Percentiles rank a stretch among this genome's conserved stretches.
phyloP scores from a whole-genome alignment of 2,113 vertebrate genomes.

The Phaethon lepturus region DNA sequence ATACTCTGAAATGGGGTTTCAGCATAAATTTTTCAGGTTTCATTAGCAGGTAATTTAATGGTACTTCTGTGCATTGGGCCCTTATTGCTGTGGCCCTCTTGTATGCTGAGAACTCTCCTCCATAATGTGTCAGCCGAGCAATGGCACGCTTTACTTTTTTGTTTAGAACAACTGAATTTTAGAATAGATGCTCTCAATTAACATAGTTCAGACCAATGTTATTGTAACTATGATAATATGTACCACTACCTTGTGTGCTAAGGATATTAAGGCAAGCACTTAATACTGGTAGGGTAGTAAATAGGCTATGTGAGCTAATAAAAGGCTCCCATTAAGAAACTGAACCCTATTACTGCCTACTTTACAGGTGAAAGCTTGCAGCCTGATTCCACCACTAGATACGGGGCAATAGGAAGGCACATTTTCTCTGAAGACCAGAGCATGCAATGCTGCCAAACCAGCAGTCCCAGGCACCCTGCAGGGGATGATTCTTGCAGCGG shows the following conservation, averaged over 20 bases:
- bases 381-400: slow-evolving; percentile 41
- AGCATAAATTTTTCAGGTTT: slow-evolving; percentile 4
- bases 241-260: slow-evolving; percentile 2
- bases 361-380: slow-evolving; percentile 56
- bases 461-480: background rate
- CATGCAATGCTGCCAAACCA: background rate
- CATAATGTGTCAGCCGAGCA: background rate
- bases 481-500: background rate
- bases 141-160: background rate
- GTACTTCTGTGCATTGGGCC: slow-evolving; percentile 1
- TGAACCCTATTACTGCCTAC: slow-evolving; percentile 41
- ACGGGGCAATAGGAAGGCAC: background rate
- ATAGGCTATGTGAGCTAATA: slow-evolving; percentile 17
- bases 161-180: slow-evolving; percentile 38
- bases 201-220: background rate
- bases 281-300: slow-evolving; percentile 43
- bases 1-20: background rate
- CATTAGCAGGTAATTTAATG: background rate
- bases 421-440: background rate
- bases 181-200: slow-evolving; percentile 59
- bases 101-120: background rate
- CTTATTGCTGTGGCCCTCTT: background rate
- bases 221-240: slow-evolving; percentile 29
- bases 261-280: slow-evolving; percentile 57
- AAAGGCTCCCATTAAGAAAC: slow-evolving; percentile 59